phyloP scores from a whole-genome alignment of 2,113 vertebrate species.

The Corythornis madagascariensis region DNA sequence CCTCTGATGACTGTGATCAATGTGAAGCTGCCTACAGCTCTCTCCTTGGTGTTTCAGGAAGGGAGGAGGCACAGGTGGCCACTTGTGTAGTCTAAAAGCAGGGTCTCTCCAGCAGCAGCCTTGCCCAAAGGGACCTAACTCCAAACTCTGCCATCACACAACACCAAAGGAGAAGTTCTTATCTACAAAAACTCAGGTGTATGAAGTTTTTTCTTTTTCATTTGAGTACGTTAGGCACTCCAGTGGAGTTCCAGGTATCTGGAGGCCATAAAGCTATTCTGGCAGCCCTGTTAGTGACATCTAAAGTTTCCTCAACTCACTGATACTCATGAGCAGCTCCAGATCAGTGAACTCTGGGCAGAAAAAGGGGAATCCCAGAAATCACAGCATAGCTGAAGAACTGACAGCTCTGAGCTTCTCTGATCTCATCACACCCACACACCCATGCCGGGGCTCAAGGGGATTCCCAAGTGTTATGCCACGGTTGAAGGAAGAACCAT shows the following conservation, averaged over 20 bases:
- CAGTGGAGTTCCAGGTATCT: background rate
- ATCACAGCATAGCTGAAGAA: background rate
- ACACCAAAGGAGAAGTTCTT: background rate
- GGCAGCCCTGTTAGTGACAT: background rate
- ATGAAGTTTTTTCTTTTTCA: background rate
- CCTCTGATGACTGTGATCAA: background rate
- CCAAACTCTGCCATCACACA: background rate
- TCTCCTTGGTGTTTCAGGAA: background rate
- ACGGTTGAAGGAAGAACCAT: background rate
- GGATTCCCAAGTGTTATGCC: background rate
- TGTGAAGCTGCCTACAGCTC: rapidly evolving
- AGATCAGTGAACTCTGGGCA: background rate
- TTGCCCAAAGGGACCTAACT: background rate
- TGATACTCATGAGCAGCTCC: background rate
- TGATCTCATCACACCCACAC: background rate
- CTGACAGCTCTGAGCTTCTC: background rate
- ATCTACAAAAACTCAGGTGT: background rate
- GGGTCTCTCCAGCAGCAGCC: background rate
- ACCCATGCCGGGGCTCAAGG: background rate
- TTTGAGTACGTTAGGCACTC: background rate
- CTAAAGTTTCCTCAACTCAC: background rate
- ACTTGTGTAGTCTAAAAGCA: background rate
- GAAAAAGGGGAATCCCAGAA: background rate
- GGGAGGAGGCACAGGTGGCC: background rate
- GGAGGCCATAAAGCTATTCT: background rate